A percentile compares a stretch with the other conserved stretches of the same genome.
Conservation (phyloP, 2,113 vertebrate genomes). For the Anolis sagrei region DNA sequence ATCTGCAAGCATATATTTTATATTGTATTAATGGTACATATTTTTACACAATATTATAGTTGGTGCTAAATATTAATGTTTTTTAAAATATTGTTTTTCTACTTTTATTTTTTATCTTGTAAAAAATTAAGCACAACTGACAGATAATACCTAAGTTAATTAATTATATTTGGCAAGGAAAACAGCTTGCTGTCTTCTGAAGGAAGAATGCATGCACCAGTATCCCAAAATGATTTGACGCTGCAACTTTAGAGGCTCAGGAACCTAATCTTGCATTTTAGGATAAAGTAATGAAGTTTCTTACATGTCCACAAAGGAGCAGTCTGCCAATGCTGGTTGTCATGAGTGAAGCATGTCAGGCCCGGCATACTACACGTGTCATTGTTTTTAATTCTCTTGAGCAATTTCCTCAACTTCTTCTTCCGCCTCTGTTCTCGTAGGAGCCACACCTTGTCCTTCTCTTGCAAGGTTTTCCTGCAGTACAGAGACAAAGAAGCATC, state of each 20-base stretch:
- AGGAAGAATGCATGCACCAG: background rate
- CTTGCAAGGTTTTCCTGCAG: constrained; percentile 81
- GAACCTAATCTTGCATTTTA: background rate
- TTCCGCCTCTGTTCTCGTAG: constrained; percentile 91
- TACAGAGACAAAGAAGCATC: constrained; percentile 10
- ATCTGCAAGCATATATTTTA: too few species aligned
- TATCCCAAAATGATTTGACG: background rate
- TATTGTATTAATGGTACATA: too few species aligned
- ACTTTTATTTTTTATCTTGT: too few species aligned
- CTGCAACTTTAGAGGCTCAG: background rate
- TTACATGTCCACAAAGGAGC: constrained; percentile 96
- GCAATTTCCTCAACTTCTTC: constrained; percentile 94
- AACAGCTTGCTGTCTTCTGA: background rate
- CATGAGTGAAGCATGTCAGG: constrained; percentile 97
- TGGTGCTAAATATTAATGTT: too few species aligned
- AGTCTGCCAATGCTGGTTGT: constrained; percentile 98
- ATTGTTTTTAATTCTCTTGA: constrained; percentile 92
- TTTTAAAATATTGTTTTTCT: too few species aligned
- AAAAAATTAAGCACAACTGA: too few species aligned
- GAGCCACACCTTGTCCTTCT: constrained; percentile 90
- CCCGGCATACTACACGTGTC: constrained; percentile 98
- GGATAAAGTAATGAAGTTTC: constrained; percentile 21
- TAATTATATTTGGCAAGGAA: background rate
- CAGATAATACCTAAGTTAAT: too few species aligned
- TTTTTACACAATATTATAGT: too few species aligned